phyloP scores from a whole-genome alignment of 2,888 invertebrate species.

The Augiades crinisus region DNA sequence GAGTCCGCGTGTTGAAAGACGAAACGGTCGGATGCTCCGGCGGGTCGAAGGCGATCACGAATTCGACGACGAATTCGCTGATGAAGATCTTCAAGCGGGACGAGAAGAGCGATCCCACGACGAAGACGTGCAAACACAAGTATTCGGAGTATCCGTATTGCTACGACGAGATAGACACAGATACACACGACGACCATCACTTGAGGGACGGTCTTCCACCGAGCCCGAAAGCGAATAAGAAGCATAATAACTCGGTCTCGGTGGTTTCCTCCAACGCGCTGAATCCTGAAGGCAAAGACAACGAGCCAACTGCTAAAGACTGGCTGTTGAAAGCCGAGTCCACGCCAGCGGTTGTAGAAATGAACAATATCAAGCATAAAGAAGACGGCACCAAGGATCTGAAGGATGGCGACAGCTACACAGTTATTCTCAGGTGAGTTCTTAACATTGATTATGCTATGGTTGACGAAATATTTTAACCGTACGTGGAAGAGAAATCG shows the following conservation, averaged over 20 bases:
- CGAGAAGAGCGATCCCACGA: conserved; percentile 66
- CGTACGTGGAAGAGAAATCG: too few species aligned
- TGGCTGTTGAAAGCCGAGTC: conserved; percentile 64
- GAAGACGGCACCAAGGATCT: conserved; percentile 69
- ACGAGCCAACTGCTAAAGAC: conserved; percentile 65
- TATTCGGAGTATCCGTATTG: conserved; percentile 95
- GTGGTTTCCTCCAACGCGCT: conserved; percentile 73
- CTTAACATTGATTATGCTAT: too few species aligned
- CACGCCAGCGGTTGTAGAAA: conserved; percentile 63
- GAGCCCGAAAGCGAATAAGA: conserved; percentile 63
- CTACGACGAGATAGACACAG: conserved; percentile 91
- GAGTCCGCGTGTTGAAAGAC: conserved; percentile 88
- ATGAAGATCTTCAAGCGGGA: conserved; percentile 70
- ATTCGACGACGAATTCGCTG: conserved; percentile 64
- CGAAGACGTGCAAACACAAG: conserved; percentile 92
- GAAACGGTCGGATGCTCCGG: conserved; percentile 71
- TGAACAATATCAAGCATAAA: conserved; percentile 75
- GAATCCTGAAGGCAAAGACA: conserved; percentile 60
- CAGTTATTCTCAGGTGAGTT: conserved; percentile 86
- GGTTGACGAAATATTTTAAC: too few species aligned
- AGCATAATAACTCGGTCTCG: conserved; percentile 72
- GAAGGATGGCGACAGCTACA: conserved; percentile 86
- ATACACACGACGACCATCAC: conserved; percentile 84
- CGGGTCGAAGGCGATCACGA: conserved; percentile 62
- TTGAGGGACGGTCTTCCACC: conserved; percentile 71